Conservation (phyloP, 2,113 vertebrate species). For the Eurystomus gularis region DNA sequence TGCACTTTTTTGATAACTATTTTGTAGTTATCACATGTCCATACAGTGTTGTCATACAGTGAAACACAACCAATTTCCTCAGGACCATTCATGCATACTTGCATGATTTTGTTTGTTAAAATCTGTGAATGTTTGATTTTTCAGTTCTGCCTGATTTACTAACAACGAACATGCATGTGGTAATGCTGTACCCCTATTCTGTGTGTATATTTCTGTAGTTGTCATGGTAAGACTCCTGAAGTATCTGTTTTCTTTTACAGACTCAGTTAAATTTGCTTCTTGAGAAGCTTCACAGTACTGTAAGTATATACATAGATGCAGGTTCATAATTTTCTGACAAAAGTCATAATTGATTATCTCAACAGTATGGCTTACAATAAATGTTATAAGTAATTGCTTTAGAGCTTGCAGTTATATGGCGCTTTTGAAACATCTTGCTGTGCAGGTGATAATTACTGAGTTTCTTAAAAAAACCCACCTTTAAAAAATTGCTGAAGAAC, state of each 20-base stretch:
- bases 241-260: slow-evolving; percentile 71
- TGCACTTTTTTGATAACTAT: neutral
- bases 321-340: neutral
- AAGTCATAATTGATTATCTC: neutral
- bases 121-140: neutral
- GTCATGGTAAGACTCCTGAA: neutral
- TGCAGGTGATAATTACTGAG: neutral
- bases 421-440: neutral
- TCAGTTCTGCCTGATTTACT: neutral
- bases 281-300: slow-evolving; percentile 96
- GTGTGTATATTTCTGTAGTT: neutral
- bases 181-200: neutral
- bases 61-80: neutral
- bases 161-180: slow-evolving; percentile 18
- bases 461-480: neutral
- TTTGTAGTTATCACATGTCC: neutral
- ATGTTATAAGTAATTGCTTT: neutral
- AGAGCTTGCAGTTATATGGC: neutral
- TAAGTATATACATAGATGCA: slow-evolving; percentile 71
- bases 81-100: slow-evolving; percentile 24
- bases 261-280: slow-evolving; percentile 95
- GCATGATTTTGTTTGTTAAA: slow-evolving; percentile 44
- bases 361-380: neutral
- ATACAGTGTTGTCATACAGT: neutral
- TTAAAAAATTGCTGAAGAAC: neutral